Evolutionary conservation across 1,140 invertebrate species (phyloP), one percentile per base, ranked within the genome.

Genomic region (Amyelois transitella): DNA sequence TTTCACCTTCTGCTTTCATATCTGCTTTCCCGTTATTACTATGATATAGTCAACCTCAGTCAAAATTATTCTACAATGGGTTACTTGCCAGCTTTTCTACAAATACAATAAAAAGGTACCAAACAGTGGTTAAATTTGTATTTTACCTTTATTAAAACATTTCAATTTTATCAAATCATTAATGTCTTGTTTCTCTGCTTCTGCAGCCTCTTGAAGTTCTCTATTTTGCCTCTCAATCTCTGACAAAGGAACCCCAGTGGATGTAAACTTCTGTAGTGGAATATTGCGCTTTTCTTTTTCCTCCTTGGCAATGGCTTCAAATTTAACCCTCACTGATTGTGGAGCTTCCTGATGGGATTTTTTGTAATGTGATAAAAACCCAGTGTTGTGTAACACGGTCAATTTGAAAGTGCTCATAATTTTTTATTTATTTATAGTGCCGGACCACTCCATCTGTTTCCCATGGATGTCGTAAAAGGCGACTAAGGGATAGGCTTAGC

Each of bases 121-220:
- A n/a, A n/a, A n/a, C n/a, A n/a, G n/a, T n/a, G n/a, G n/a, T n/a
- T n/a, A n/a, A n/a, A n/a, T n/a, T n/a, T n/a, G n/a, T n/a, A n/a
- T n/a, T n/a, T n/a, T 38, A 70, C 72, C 62, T 44, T 61, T 45
- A 52, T 66, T 63, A 54, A 75, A 51, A 48, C 61, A 50, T 45
- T 74, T 75, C 1, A 67, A 25, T 52, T 72, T 75, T 1, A 86
- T 61, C 10, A 86, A 55, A 51, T 77, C 76, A 14, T 60, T 68
- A 4, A 84, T 83, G 24, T 81, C 77, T 6, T 71, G 49, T 0
- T 51, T 45, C 52, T 86, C 81, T 22, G 43, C 25, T 43, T 81
- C 66, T 18, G 69, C 64, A 0, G 69, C 75, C 1, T 71, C 60
- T n/a, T 62, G 44, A 8, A 48, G 7, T 32, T 81, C 73, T 1